phyloP scores from a whole-genome alignment of 2,888 invertebrate genomes.

The Sericinus montela region DNA sequence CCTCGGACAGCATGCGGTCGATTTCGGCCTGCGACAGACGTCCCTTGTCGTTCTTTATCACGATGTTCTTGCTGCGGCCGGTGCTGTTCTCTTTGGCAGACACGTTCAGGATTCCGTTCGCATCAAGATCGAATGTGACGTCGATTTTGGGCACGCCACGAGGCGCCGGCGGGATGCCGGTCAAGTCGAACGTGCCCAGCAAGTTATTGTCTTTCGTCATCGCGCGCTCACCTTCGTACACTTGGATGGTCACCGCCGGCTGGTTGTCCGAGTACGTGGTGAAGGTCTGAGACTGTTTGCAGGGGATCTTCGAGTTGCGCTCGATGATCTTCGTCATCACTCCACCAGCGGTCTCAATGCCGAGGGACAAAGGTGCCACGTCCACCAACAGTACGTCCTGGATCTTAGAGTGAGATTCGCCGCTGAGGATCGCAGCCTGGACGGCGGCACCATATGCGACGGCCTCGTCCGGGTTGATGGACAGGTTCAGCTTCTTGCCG shows the following conservation, averaged over 20 bases:
- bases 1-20: constrained; percentile 87
- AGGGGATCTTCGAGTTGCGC: constrained; percentile 84
- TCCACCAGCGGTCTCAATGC: constrained; percentile 90
- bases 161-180: constrained; percentile 85
- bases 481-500: constrained; percentile 84
- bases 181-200: constrained; percentile 81
- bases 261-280: constrained; percentile 91
- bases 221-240: constrained; percentile 88
- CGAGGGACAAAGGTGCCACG: constrained; percentile 83
- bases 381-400: constrained; percentile 82
- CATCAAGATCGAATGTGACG: constrained; percentile 87
- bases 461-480: constrained; percentile 90
- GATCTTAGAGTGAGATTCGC: constrained; percentile 86
- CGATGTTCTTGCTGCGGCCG: constrained; percentile 85
- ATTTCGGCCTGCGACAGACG: constrained; percentile 89
- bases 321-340: constrained; percentile 88
- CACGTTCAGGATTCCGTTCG: constrained; percentile 90
- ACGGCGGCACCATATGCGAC: constrained; percentile 89
- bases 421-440: constrained; percentile 85
- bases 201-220: constrained; percentile 89
- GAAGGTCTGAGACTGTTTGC: constrained; percentile 78
- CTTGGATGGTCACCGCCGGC: constrained; percentile 85
- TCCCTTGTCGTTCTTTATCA: constrained; percentile 90
- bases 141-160: constrained; percentile 85
- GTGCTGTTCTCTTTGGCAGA: constrained; percentile 86